Evolutionary conservation across 1,140 invertebrate genomes (phyloP).

Genomic region (Drosophila micromelanica): DNA sequence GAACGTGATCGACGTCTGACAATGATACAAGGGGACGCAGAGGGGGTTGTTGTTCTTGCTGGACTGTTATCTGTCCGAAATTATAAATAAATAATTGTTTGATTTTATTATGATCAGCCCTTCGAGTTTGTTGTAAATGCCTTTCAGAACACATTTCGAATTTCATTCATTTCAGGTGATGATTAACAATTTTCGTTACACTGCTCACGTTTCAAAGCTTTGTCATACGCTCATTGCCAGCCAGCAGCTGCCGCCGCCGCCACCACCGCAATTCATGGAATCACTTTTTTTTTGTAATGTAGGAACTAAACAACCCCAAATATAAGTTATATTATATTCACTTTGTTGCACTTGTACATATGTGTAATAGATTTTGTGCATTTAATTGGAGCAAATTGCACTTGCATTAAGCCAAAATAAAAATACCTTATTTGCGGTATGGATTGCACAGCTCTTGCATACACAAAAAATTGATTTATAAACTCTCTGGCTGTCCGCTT

Average conservation of each 20-base stretch:
- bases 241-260: conserved; percentile 20
- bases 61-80: conserved; percentile 2
- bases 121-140: neutral
- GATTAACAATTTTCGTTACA: conserved; percentile 39
- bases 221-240: conserved; percentile 39
- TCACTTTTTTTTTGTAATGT: conserved; percentile 19
- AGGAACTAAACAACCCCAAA: conserved; percentile 17
- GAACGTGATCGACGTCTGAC: conserved; percentile 34
- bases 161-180: conserved; percentile 7
- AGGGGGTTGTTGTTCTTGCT: conserved; percentile 31
- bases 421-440: conserved; percentile 61
- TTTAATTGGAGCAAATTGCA: conserved; percentile 14
- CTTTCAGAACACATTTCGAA: conserved; percentile 15
- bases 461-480: conserved; percentile 84
- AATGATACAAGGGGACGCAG: conserved; percentile 9
- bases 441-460: conserved; percentile 71
- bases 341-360: conserved; percentile 15
- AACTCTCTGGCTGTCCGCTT: conserved; percentile 72
- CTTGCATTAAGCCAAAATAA: conserved; percentile 17
- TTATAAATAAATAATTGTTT: conserved; percentile 11
- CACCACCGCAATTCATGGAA: conserved; percentile 29
- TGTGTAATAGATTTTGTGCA: neutral
- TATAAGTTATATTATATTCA: conserved; percentile 8
- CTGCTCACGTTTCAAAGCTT: conserved; percentile 39
- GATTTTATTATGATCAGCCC: conserved; percentile 17